Evolutionary conservation across 2,888 invertebrate species (phyloP).

Genomic region (Cephus spinipes): DNA sequence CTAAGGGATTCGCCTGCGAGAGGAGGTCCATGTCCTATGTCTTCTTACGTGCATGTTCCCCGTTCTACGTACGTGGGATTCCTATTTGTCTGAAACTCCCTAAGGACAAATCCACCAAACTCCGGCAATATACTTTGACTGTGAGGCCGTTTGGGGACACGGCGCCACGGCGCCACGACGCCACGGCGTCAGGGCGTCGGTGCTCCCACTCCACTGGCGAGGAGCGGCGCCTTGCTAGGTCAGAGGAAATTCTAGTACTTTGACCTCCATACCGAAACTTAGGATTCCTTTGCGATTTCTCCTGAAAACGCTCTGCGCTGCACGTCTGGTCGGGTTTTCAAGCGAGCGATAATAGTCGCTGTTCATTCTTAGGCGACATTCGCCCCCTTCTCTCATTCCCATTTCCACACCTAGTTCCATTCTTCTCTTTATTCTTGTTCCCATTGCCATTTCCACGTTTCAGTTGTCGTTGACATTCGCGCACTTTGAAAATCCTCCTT

Average conservation of each 20-base stretch:
- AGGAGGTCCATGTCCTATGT: background rate
- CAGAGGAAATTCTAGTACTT: background rate
- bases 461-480: slow-evolving; percentile 9
- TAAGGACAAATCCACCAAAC: background rate
- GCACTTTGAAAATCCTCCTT: slow-evolving; percentile 10
- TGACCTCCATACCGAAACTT: background rate
- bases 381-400: slow-evolving; percentile 9
- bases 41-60: background rate
- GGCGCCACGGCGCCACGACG: too few relatives aligned
- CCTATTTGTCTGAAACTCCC: background rate
- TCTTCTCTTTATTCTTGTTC: background rate
- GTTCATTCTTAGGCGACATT: background rate
- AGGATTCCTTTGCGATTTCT: background rate
- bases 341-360: background rate
- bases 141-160: background rate
- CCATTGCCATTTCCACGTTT: background rate
- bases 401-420: slow-evolving; percentile 12
- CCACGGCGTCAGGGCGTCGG: too few relatives aligned
- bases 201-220: background rate
- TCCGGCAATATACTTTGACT: background rate
- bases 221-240: background rate
- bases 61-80: background rate
- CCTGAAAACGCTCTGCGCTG: background rate
- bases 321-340: background rate
- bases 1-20: background rate